Base-by-base conservation (phyloP, 1,140 invertebrate species). In the Bemisia tabaci region DNA sequence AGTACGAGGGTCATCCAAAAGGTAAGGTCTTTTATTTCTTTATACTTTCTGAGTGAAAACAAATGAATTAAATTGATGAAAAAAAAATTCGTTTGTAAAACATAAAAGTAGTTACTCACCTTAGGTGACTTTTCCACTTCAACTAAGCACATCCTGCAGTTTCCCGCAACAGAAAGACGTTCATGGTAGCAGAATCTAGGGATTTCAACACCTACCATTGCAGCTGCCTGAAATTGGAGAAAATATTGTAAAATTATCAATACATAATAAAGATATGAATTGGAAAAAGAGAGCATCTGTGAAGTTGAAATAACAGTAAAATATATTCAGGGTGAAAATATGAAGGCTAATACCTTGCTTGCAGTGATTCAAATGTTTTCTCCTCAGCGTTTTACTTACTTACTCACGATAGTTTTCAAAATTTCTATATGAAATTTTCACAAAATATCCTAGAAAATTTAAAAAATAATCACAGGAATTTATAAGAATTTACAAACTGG, bases 111-210 rank as follows among this genome's bases (percentile, higher is more conserved):
- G n/a, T n/a, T 65, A 33, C 63, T 71, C 77, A 89, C 87, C 81
- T 93, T 92, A 1, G 88, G 79, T 60, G 88, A 87, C 77, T 97
- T 98, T 80, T 99, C 97, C 48, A 99, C 95, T 83, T 99, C 97
- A 1, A 99, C 97, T 2, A 99, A 80, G 83, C 97, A 99, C 97
- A 99, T 99, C 69, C 97, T 85, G 75, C 94, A 96, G 78, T 99
- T 99, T 23, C 97, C 97, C 73, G 97, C 97, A 65, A 99, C 90
- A 58, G 95, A 94, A 33, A 99, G 82, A 63, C 97, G 83, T 77
- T 99, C 97, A 83, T 99, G 97, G 77, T 99, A 99, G 79, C 97
- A 99, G 79, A 99, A 99, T 69, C 97, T 80, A 12, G 97, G 97
- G 73, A 99, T 99, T 82, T 99, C 96, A 21, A 99, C 88, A 33